A percentile compares a stretch with the other conserved stretches of the same genome.
phyloP scores from a whole-genome alignment of 2,113 vertebrate species.

The Phalacrocorax pelagicus region DNA sequence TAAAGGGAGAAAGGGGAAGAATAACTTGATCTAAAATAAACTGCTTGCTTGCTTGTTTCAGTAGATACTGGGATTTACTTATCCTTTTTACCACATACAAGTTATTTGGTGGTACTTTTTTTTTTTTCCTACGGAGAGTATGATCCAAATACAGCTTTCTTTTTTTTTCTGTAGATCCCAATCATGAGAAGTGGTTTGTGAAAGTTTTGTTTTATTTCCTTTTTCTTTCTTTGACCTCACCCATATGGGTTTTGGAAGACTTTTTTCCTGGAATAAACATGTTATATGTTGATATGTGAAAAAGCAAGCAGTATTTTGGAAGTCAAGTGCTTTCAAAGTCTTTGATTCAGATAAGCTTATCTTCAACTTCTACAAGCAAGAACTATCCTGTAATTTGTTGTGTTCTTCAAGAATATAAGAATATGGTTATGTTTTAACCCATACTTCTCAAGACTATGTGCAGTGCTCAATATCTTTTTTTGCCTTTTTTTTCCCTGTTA shows the following conservation, averaged over 20 bases:
- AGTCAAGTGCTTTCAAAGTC: constrained; percentile 53
- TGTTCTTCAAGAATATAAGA: constrained; percentile 26
- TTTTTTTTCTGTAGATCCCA: neutral
- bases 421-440: neutral
- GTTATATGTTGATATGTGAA: constrained; percentile 19
- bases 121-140: neutral
- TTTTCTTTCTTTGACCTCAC: neutral
- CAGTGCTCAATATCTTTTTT: neutral
- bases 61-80: constrained; percentile 47
- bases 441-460: neutral
- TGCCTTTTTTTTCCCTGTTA: neutral
- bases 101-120: neutral
- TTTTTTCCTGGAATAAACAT: constrained; percentile 21
- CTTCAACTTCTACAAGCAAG: neutral
- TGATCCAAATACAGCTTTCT: neutral
- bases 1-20: neutral
- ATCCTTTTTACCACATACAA: constrained; percentile 1
- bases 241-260: neutral
- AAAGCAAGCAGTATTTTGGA: constrained; percentile 61
- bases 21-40: constrained; percentile 3
- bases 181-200: constrained; percentile 45
- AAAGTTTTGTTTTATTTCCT: neutral
- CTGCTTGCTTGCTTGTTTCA: constrained; percentile 25
- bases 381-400: neutral
- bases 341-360: constrained; percentile 19